phyloP scores from a whole-genome alignment of 2,888 invertebrate genomes.

The Drosophila macrospina region DNA sequence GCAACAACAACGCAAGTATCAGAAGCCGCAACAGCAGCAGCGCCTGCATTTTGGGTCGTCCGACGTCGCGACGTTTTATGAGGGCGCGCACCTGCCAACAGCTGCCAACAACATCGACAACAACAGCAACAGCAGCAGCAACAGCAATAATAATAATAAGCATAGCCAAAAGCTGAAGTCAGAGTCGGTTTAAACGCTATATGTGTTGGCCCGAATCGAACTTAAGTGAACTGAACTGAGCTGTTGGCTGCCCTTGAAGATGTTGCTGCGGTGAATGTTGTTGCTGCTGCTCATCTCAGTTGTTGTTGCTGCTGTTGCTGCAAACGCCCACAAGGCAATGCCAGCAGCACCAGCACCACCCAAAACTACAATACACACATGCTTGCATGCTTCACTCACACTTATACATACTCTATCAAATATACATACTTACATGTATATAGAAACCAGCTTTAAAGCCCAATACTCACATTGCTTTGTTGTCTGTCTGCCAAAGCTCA shows the following conservation, averaged over 20 bases:
- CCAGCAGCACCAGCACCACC: slow-evolving; percentile 68
- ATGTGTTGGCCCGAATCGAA: slow-evolving; percentile 51
- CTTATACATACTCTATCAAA: neutral
- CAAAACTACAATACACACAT: slow-evolving; percentile 44
- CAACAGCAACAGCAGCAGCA: slow-evolving; percentile 28
- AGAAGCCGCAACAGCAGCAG: slow-evolving; percentile 24
- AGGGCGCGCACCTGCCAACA: slow-evolving; percentile 81
- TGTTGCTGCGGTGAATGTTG: slow-evolving; percentile 43
- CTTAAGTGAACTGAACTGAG: slow-evolving; percentile 24
- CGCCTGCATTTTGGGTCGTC: slow-evolving; percentile 59
- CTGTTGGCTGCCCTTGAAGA: slow-evolving; percentile 68
- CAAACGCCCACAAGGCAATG: slow-evolving; percentile 68
- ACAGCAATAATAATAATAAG: slow-evolving; percentile 61
- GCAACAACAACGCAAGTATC: slow-evolving; percentile 8
- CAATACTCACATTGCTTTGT: slow-evolving; percentile 58
- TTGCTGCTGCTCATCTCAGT: slow-evolving; percentile 21
- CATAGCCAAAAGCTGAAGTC: slow-evolving; percentile 77
- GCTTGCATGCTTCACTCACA: slow-evolving; percentile 13
- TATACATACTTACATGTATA: neutral
- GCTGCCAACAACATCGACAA: slow-evolving; percentile 62
- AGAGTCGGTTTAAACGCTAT: slow-evolving; percentile 44
- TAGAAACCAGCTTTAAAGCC: slow-evolving; percentile 66
- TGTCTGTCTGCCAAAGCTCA: slow-evolving; percentile 54
- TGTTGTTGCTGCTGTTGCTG: slow-evolving; percentile 21
- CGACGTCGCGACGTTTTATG: slow-evolving; percentile 63